These are phyloP conservation scores for Menura novaehollandiae DNA, from an alignment of 2,113 vertebrate species.

Conservation along the genomic window DNA sequence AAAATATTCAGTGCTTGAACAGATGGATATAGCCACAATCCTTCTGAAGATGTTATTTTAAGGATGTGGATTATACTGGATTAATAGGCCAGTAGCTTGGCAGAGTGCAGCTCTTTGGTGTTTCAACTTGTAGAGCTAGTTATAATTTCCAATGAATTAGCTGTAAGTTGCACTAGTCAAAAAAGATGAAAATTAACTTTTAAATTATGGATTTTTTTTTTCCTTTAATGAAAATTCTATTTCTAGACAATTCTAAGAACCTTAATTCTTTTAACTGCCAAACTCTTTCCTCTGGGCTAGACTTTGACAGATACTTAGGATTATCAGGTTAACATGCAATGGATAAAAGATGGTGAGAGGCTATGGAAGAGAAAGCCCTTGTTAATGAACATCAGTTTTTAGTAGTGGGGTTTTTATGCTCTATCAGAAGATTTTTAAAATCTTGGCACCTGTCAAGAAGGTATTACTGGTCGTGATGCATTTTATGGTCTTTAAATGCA, in stretches of 20 bases:
- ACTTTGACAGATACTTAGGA: conserved; percentile 21
- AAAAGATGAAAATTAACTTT: conserved; percentile 18
- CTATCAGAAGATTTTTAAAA: neutral
- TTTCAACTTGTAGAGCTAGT: conserved; percentile 3
- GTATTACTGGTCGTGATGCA: neutral
- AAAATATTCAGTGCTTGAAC: conserved; percentile 26
- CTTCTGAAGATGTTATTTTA: conserved; percentile 33
- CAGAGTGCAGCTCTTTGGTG: neutral
- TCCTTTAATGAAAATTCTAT: conserved; percentile 25
- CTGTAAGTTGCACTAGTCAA: neutral
- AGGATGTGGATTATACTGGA: conserved; percentile 35
- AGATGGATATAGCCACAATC: conserved; percentile 37
- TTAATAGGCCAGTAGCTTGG: conserved; percentile 21
- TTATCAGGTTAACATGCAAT: conserved; percentile 10
- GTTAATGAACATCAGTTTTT: neutral
- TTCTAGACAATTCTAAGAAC: conserved; percentile 22
- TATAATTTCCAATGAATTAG: neutral
- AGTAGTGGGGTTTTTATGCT: neutral
- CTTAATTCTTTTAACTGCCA: conserved; percentile 14
- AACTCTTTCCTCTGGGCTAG: conserved; percentile 6
- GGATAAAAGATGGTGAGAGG: neutral
- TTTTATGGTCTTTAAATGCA: neutral
- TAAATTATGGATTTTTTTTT: conserved; percentile 3
- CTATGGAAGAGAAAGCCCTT: neutral
- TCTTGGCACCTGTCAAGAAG: neutral